Percentiles rank a stretch among this genome's conserved stretches.
These are phyloP conservation scores for Agrypnia vestita DNA, from an alignment of 1,140 invertebrate genomes.

Conservation along the genomic window DNA sequence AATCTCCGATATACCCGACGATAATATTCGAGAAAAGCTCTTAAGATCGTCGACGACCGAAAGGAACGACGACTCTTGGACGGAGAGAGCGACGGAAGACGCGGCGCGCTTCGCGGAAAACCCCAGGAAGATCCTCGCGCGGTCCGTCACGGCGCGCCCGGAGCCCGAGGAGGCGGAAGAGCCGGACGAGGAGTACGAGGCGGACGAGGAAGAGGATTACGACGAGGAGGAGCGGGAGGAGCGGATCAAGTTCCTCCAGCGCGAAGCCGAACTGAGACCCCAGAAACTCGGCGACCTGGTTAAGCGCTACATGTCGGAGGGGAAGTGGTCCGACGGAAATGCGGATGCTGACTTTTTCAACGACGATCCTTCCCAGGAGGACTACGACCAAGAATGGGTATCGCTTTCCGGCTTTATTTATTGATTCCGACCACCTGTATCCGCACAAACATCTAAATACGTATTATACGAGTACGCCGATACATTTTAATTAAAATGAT, in stretches of 20 bases:
- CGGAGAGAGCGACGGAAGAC: neutral
- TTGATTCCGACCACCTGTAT: too few species aligned
- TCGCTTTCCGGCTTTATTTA: too few species aligned
- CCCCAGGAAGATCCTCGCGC: slow-evolving; percentile 12
- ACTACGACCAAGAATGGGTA: slow-evolving; percentile 50
- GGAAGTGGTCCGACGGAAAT: slow-evolving; percentile 17
- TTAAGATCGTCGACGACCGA: neutral
- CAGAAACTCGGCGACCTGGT: slow-evolving; percentile 29
- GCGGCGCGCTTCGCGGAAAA: neutral
- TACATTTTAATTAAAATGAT: too few species aligned
- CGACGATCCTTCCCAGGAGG: slow-evolving; percentile 41
- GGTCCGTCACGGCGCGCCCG: neutral
- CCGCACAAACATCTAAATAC: too few species aligned
- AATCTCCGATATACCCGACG: neutral
- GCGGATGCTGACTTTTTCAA: slow-evolving; percentile 15
- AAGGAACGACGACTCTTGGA: neutral
- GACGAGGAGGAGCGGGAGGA: slow-evolving; percentile 44
- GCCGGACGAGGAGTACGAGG: slow-evolving; percentile 5
- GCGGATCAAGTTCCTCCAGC: neutral
- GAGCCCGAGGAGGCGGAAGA: slow-evolving; percentile 34
- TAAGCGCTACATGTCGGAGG: slow-evolving; percentile 28
- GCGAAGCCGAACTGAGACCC: neutral
- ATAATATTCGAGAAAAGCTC: slow-evolving; percentile 11
- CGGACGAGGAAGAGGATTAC: slow-evolving; percentile 18
- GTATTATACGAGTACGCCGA: too few species aligned